These are phyloP conservation scores for Polypterus bichir DNA, from an alignment of 2,113 vertebrate species.

Conservation along the genomic window DNA sequence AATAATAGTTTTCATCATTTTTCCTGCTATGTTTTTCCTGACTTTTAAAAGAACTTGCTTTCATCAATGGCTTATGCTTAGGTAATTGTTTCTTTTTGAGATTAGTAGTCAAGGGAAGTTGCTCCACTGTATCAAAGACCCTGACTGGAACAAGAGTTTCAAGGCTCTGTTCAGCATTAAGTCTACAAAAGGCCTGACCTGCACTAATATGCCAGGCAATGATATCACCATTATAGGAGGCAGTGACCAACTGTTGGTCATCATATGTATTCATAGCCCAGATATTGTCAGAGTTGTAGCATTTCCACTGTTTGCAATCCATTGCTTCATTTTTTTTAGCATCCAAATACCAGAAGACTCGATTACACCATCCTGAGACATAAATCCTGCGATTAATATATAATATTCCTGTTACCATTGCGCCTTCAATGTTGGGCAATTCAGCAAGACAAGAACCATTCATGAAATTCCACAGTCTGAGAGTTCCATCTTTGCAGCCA, in stretches of 20 bases:
- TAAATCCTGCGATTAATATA: conserved; percentile 36
- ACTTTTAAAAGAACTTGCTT: no score
- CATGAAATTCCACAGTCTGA: conserved; percentile 40
- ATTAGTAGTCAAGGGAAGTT: no score
- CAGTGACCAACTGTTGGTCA: conserved; percentile 36
- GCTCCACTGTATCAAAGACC: conserved; percentile 14
- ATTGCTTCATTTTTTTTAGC: conserved; percentile 13
- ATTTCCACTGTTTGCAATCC: conserved; percentile 35
- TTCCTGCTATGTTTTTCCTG: no score
- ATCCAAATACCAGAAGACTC: conserved; percentile 32
- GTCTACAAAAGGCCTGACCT: conserved; percentile 26
- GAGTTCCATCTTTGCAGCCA: conserved; percentile 21
- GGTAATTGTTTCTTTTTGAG: no score
- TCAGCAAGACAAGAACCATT: conserved; percentile 27
- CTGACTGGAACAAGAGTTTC: conserved; percentile 20
- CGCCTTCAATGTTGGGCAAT: conserved; percentile 24
- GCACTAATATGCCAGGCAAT: conserved; percentile 33
- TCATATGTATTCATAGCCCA: conserved; percentile 32
- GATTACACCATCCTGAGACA: conserved; percentile 35
- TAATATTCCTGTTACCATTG: conserved; percentile 36
- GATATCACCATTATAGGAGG: conserved; percentile 38
- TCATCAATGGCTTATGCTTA: no score
- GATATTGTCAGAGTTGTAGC: conserved; percentile 36
- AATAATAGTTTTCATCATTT: no score
- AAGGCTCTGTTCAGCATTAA: conserved; percentile 32